These are phyloP conservation scores for Ciconia nigra DNA, from an alignment of 2,797 vertebrate species.

Conservation along the genomic window DNA sequence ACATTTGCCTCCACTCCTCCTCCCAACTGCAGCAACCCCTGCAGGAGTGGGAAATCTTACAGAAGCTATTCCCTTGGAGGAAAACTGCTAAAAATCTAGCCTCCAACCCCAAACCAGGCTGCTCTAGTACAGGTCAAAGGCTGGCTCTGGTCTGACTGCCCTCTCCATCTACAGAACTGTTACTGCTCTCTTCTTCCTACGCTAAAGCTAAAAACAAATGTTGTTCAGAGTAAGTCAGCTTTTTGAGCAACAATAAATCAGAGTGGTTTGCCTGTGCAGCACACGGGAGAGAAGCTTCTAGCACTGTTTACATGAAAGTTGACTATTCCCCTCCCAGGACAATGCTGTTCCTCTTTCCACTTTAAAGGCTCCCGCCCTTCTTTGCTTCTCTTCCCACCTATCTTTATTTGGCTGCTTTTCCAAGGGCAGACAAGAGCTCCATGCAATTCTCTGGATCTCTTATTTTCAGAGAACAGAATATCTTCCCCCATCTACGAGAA, in stretches of 20 bases:
- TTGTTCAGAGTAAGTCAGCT: not conserved
- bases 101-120: not conserved
- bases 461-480: not conserved
- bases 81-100: not conserved
- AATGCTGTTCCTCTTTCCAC: not conserved
- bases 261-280: not conserved
- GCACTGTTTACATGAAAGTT: not conserved
- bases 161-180: not conserved
- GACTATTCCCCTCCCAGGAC: not conserved
- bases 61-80: not conserved
- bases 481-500: not conserved
- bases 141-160: not conserved
- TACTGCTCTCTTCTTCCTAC: not conserved
- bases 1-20: not conserved
- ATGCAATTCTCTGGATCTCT: not conserved
- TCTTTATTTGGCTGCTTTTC: slow-evolving; percentile 11
- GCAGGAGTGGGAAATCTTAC: not conserved
- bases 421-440: not conserved
- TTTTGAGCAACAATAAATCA: not conserved
- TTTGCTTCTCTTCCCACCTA: not conserved
- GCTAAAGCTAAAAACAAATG: not conserved
- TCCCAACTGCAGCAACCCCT: not conserved
- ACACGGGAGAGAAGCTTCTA: not conserved
- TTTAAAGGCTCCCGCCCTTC: not conserved
- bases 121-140: not conserved